These are phyloP conservation scores for Rhincodon typus DNA, from an alignment of 2,797 vertebrate species.

Conservation along the genomic window DNA sequence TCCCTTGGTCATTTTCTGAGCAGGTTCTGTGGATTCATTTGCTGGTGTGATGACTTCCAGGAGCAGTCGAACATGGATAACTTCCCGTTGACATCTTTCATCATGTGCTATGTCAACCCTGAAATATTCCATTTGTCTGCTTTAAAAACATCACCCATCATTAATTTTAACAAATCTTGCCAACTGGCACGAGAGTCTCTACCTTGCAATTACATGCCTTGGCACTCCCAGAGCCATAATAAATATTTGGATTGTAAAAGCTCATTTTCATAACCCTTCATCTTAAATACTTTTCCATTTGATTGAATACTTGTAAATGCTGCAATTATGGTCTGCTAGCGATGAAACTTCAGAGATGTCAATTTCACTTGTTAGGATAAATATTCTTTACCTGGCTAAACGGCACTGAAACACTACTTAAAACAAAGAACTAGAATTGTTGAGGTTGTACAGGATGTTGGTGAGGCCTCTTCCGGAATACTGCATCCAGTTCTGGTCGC, in stretches of 20 bases:
- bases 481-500: too few species aligned
- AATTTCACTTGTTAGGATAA: too few species aligned
- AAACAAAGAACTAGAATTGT: too few species aligned
- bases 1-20: not conserved
- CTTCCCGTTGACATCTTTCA: not conserved
- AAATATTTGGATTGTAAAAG: not conserved
- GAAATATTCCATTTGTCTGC: slow-evolving; percentile 8
- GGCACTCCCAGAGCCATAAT: not conserved
- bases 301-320: not conserved
- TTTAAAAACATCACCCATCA: not conserved
- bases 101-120: not conserved
- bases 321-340: not conserved
- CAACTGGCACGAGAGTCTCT: not conserved
- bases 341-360: too few species aligned
- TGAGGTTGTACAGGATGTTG: too few species aligned
- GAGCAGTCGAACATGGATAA: not conserved
- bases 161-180: not conserved
- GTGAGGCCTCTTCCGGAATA: too few species aligned
- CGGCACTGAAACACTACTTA: not conserved
- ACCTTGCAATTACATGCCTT: not conserved
- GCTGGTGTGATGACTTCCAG: not conserved
- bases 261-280: not conserved
- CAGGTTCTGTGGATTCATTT: not conserved
- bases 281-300: not conserved
- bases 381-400: not conserved